phyloP scores from a whole-genome alignment of 53 echinoderm and acorn worm genomes.

The Crossaster papposus region DNA sequence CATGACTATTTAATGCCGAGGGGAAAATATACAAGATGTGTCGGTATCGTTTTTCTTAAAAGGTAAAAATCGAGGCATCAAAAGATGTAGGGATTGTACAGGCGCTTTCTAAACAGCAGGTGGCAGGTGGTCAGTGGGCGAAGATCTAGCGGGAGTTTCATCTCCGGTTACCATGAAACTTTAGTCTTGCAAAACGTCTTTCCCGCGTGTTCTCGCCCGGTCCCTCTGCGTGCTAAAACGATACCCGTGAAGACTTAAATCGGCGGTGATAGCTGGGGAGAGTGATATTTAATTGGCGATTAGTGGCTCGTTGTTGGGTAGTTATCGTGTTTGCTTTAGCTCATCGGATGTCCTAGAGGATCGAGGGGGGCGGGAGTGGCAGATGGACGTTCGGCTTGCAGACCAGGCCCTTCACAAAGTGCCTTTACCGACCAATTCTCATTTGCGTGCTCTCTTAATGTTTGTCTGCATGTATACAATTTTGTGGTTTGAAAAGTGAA shows the following conservation, averaged over 20 bases:
- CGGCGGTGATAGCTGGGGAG: not conserved
- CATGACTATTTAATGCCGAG: constrained; percentile 4
- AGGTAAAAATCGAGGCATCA: not conserved
- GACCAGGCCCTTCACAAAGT: not conserved
- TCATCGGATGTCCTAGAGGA: not conserved
- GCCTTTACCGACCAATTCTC: not conserved
- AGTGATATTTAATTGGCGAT: constrained; percentile 54
- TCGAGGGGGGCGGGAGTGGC: not conserved
- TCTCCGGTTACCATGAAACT: constrained; percentile 36
- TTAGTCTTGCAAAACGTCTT: constrained; percentile 44
- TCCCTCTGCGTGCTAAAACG: not conserved
- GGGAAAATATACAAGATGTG: not conserved
- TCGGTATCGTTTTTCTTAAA: constrained; percentile 14
- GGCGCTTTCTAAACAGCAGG: constrained; percentile 1
- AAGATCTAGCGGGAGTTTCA: not conserved
- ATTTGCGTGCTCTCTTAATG: too few species aligned
- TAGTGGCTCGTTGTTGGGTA: constrained; percentile 39
- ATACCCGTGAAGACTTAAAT: not conserved
- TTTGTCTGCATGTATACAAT: too few species aligned
- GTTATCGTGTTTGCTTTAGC: constrained; percentile 37
- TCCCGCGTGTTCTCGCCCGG: not conserved
- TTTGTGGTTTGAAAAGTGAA: too few species aligned
- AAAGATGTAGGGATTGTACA: not conserved
- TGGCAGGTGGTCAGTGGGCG: constrained; percentile 32
- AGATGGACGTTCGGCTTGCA: constrained; percentile 30